Base-by-base conservation (phyloP, 92 coral and sea anemone genomes). In the Zoanthus sansibaricus region DNA sequence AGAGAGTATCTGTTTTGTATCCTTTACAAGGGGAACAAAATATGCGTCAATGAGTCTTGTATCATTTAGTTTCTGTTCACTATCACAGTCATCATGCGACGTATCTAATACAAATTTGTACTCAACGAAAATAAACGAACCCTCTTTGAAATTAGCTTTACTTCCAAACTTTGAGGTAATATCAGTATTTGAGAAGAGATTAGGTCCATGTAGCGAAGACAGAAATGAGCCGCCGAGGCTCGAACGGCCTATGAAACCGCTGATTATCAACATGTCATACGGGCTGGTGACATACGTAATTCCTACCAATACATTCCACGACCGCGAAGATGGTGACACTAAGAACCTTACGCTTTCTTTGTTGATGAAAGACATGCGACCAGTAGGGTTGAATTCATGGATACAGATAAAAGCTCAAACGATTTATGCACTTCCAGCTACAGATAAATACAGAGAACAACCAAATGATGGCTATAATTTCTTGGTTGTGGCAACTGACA, bases 261-360 rank as follows among this genome's bases (percentile, higher is more conserved):
- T 88, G 5, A 76, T 82, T 48, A 58, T 88, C 88, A 88, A 64
- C 47, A 16, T 83, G 17, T 83, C 88, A 49, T 88, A 74, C 75
- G 91, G 78, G 25, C 76, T 64, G 73, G 83, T 82, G 66, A 31
- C 48, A 42, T 88, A 72, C 55, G 25, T 9, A 1, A 83, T 88
- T 72, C 91, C 91, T 47, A 48, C 55, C 9, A 82, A 62, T 37
- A 64, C 86, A 18, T 88, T 88, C 31, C n/a, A 16, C 54, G 91
- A 88, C 68, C 54, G 77, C 14, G 91, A 88, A 75, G 91, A 88
- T 66, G 91, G 91, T 13, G 56, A 33, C 42, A 83, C 83, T 9
- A 49, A 74, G 12, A 88, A 88, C 84, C 84, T 88, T 11, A 75
- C 84, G 48, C 84, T 88, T 61, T 74, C 88, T 18, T 82, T 88